Percentiles rank a stretch among this genome's conserved stretches.
Conservation (phyloP, 2,888 invertebrate genomes). For the Idaea aversata region DNA sequence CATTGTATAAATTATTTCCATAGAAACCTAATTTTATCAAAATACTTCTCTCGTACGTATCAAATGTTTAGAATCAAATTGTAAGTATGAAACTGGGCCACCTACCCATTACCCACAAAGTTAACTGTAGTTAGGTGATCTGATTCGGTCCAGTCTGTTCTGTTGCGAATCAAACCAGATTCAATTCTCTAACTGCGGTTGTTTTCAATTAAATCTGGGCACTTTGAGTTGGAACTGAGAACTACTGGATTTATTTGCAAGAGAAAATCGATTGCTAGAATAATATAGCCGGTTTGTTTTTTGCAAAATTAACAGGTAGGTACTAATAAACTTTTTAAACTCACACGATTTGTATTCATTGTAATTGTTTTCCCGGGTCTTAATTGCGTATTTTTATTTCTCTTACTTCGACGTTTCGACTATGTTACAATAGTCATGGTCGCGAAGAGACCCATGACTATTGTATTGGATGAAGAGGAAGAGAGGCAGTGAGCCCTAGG, state of each 20-base stretch:
- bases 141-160: slow-evolving; percentile 7
- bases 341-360: no score
- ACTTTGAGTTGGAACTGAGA: neutral
- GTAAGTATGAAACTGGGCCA: neutral
- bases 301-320: no score
- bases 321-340: no score
- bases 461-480: no score
- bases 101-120: neutral
- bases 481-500: no score
- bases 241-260: neutral
- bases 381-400: no score
- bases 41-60: neutral
- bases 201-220: neutral
- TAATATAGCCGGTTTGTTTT: no score
- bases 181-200: slow-evolving; percentile 4
- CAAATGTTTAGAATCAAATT: neutral
- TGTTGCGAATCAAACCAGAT: slow-evolving; percentile 9
- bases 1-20: neutral
- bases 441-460: no score
- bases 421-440: no score
- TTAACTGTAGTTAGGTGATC: neutral
- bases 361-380: no score
- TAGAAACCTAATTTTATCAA: neutral
- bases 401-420: no score
- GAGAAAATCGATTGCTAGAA: no score